These are phyloP conservation scores for Silurus lanzhouensis DNA, from an alignment of 2,797 vertebrate species.

Conservation along the genomic window DNA sequence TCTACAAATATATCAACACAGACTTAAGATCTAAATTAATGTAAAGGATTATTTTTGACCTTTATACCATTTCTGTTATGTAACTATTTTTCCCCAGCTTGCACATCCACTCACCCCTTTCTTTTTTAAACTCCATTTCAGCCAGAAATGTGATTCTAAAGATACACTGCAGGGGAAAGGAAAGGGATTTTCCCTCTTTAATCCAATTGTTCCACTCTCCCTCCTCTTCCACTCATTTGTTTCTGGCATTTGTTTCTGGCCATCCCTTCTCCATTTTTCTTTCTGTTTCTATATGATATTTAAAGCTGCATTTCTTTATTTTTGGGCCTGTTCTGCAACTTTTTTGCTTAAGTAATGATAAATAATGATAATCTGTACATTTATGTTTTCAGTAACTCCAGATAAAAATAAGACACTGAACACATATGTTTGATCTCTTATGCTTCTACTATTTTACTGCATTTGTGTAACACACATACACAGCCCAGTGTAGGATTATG, in stretches of 20 bases:
- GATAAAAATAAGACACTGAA: neutral
- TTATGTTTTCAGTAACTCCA: neutral
- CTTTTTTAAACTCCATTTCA: slow-evolving; percentile 57
- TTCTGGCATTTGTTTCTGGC: slow-evolving; percentile 50
- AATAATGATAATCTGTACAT: neutral
- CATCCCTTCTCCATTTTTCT: slow-evolving; percentile 34
- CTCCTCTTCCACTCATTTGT: slow-evolving; percentile 22
- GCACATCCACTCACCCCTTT: neutral
- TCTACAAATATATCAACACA: neutral
- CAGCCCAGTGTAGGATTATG: neutral
- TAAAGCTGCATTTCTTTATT: slow-evolving; percentile 59
- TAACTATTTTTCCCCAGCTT: neutral
- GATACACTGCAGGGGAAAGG: slow-evolving; percentile 66
- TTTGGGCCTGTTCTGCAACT: slow-evolving; percentile 61
- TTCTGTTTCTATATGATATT: slow-evolving; percentile 43
- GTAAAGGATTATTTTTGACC: neutral
- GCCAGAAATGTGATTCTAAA: slow-evolving; percentile 64
- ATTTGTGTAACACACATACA: slow-evolving; percentile 25
- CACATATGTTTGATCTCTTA: neutral
- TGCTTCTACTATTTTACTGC: neutral
- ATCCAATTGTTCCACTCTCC: slow-evolving; percentile 62
- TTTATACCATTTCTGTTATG: slow-evolving; percentile 1
- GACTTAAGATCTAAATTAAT: neutral
- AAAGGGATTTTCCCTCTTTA: slow-evolving; percentile 76
- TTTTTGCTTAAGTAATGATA: slow-evolving; percentile 29